Evolutionary conservation across 2,113 vertebrate genomes (phyloP), one percentile per base, ranked within the genome.

Genomic region (Terrapene triunguis): DNA sequence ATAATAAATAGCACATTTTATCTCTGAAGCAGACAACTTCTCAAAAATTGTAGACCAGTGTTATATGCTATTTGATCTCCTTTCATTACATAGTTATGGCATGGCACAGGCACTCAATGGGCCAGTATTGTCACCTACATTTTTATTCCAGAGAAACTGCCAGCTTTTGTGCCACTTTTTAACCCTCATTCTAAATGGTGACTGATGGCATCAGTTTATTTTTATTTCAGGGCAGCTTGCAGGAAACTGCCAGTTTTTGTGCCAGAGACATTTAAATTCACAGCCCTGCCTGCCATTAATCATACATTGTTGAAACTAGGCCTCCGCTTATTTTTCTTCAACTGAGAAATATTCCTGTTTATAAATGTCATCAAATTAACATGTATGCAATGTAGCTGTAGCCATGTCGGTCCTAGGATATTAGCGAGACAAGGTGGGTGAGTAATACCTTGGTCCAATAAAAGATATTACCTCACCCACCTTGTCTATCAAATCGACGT

Each of bases 281-380:
- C 24, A 89, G 1, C 0, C 0, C 3, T 90, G 42, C 35, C 25
- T 76, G n/a, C 13, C 82, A 51, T 92, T 92, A 93, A 84, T 74
- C 10, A 89, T 9, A 53, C 10, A 74, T 12, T 81, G 8, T 17
- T 91, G 42, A 92, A 94, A 95, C 10, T 10, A 87, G 27, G 42
- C 3, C 3, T 88, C 2, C 12, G 9, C 3, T 35, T 82, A 55
- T 62, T 88, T 9, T 47, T 74, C 72, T 35, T 54, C 51, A 57
- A 3, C 8, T 50, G 14, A 82, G 24, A 96, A 90, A 35, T 79
- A 82, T 91, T 91, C 13, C 82, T 80, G 9, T 16, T 84, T 2
- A 44, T 85, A 55, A 96, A 95, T 89, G 51, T 29, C n/a, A 87
- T 74, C 55, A 91, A 55, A 92, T 89, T 78, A 88, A 90, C 85